These are phyloP conservation scores for Hymenochirus boettgeri DNA, from an alignment of 2,113 vertebrate genomes.

Conservation along the genomic window DNA sequence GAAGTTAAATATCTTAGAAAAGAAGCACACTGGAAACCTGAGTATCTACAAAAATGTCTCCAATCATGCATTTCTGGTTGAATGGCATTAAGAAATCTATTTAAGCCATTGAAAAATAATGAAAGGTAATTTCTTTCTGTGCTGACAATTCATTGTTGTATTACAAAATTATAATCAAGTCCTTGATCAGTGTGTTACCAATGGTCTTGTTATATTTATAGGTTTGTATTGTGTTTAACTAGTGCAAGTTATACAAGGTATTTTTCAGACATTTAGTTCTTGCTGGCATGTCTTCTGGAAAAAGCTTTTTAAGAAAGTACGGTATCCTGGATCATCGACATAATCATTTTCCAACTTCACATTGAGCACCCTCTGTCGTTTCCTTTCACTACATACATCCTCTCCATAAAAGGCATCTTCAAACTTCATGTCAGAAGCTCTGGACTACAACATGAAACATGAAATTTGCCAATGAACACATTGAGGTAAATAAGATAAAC, in stretches of 20 bases:
- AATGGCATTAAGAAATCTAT: not conserved
- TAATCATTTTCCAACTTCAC: conserved; percentile 91
- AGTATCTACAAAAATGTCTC: conserved; percentile 24
- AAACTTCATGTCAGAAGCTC: conserved; percentile 93
- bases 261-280: conserved; percentile 55
- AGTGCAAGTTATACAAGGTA: conserved; percentile 49
- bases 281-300: conserved; percentile 76
- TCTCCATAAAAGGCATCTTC: conserved; percentile 86
- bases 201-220: not conserved
- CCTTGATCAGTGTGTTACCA: not conserved
- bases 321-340: conserved; percentile 82
- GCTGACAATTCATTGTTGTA: conserved; percentile 4
- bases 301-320: conserved; percentile 69
- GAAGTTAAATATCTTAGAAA: not conserved
- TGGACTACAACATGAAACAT: conserved; percentile 70
- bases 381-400: conserved; percentile 75
- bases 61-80: not conserved
- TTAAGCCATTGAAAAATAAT: not conserved
- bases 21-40: conserved; percentile 14
- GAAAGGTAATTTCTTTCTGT: not conserved
- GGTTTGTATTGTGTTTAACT: not conserved
- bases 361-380: conserved; percentile 84
- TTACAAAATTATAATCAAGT: not conserved
- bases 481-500: too few species aligned
- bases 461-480: too few species aligned